A percentile compares a stretch with the other conserved stretches of the same genome.
These are phyloP conservation scores for Nycticebus coucang DNA, from an alignment of 2,113 vertebrate genomes.

Conservation along the genomic window DNA sequence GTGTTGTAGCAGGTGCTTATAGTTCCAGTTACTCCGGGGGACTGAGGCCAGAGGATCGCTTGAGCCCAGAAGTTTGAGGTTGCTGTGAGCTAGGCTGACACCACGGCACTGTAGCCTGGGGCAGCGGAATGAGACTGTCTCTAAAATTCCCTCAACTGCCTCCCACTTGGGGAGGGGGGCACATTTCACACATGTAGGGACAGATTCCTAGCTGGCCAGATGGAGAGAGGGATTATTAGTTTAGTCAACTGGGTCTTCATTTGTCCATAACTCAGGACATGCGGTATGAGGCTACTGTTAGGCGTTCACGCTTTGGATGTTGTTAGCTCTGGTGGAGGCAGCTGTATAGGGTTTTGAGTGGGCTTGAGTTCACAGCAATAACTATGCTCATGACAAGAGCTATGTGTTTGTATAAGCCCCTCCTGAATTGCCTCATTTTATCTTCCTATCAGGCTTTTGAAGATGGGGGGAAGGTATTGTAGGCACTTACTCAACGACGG, in stretches of 20 bases:
- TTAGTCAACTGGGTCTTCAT: background rate
- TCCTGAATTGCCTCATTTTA: too few relatives aligned
- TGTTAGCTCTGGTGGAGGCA: background rate
- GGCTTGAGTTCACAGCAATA: background rate
- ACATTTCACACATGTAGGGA: background rate
- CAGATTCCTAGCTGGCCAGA: background rate
- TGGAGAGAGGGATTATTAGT: background rate
- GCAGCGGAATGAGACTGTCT: too few relatives aligned
- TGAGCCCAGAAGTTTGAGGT: too few relatives aligned
- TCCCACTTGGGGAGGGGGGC: background rate
- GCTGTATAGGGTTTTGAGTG: accelerated
- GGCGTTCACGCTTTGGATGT: background rate
- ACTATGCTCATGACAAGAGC: accelerated
- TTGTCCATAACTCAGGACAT: background rate
- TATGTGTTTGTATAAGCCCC: background rate
- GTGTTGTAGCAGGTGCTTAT: too few relatives aligned
- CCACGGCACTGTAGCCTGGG: too few relatives aligned
- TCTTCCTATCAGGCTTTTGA: background rate
- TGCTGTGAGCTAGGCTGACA: too few relatives aligned
- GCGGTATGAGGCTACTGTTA: background rate
- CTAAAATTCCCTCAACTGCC: too few relatives aligned
- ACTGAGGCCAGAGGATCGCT: too few relatives aligned
- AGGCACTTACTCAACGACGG: background rate
- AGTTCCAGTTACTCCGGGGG: too few relatives aligned
- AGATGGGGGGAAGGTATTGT: background rate